phyloP scores from a whole-genome alignment of 2,888 invertebrate species.

The Callimorpha dominula region DNA sequence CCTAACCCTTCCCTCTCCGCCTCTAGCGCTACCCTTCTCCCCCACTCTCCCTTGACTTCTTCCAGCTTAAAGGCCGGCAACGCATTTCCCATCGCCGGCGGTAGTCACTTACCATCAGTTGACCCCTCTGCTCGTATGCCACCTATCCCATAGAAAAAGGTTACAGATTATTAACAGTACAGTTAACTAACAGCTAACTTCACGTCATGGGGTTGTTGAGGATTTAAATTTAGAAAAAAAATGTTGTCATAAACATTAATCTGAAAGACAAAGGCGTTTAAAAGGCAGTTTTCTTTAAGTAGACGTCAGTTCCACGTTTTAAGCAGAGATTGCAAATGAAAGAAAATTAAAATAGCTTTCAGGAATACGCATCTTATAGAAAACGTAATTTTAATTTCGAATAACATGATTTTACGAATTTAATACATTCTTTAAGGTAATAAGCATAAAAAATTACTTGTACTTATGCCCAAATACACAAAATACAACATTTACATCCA shows the following conservation, averaged over 20 bases:
- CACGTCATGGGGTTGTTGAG: not conserved
- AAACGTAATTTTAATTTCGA: not conserved
- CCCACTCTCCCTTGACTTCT: too few species aligned
- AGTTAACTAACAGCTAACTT: not conserved
- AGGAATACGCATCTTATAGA: not conserved
- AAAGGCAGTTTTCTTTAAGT: constrained; percentile 31
- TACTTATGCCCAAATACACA: too few species aligned
- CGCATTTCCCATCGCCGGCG: too few species aligned
- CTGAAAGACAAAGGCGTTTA: constrained; percentile 35
- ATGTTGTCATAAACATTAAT: constrained; percentile 33
- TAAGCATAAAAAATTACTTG: too few species aligned
- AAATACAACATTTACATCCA: too few species aligned
- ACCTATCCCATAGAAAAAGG: too few species aligned
- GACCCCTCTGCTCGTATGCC: too few species aligned
- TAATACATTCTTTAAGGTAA: too few species aligned
- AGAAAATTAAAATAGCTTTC: constrained; percentile 26
- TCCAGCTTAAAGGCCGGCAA: too few species aligned
- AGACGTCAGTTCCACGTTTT: constrained; percentile 41
- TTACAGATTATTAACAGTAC: not conserved
- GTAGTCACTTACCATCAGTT: too few species aligned
- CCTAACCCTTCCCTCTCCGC: too few species aligned
- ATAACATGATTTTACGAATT: not conserved
- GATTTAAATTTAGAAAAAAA: not conserved
- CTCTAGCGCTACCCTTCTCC: too few species aligned
- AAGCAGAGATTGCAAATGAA: constrained; percentile 27